Conservation (phyloP, 2,888 invertebrate genomes). For the Scaeva pyrastri region DNA sequence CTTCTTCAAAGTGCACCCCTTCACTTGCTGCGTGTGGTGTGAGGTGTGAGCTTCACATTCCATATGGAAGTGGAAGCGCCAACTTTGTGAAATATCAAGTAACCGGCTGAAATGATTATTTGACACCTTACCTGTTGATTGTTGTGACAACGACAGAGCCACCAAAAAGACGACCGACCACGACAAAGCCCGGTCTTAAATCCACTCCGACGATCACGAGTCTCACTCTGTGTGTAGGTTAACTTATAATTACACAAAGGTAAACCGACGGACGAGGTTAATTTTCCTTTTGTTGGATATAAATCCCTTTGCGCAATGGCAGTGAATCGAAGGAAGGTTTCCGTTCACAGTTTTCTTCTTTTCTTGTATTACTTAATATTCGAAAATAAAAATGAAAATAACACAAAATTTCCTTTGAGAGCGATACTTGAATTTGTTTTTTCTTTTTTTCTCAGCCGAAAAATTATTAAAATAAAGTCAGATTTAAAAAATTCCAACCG, state of each 20-base stretch:
- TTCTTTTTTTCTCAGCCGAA: neutral
- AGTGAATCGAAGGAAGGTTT: slow-evolving; percentile 31
- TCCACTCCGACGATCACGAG: neutral
- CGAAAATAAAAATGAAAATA: neutral
- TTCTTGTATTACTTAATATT: neutral
- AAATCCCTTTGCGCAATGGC: slow-evolving; percentile 73
- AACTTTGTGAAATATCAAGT: slow-evolving; percentile 21
- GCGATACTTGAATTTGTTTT: slow-evolving; percentile 6
- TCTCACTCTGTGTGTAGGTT: neutral
- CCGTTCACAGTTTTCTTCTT: slow-evolving; percentile 32
- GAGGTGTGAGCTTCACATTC: neutral
- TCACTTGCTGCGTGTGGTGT: neutral
- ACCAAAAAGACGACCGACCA: slow-evolving; percentile 28
- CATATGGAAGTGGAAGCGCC: slow-evolving; percentile 37
- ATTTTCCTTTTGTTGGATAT: slow-evolving; percentile 28
- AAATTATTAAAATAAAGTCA: neutral
- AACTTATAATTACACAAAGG: slow-evolving; percentile 20
- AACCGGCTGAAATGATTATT: slow-evolving; percentile 60
- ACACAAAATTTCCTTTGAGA: neutral
- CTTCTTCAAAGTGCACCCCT: slow-evolving; percentile 2
- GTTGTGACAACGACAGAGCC: slow-evolving; percentile 35
- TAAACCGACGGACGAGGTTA: slow-evolving; percentile 40
- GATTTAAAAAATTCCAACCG: neutral
- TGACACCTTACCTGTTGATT: slow-evolving; percentile 72
- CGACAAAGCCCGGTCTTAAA: neutral